Base-by-base conservation (phyloP, 92 coral and sea anemone species). In the Nematostella vectensis region DNA sequence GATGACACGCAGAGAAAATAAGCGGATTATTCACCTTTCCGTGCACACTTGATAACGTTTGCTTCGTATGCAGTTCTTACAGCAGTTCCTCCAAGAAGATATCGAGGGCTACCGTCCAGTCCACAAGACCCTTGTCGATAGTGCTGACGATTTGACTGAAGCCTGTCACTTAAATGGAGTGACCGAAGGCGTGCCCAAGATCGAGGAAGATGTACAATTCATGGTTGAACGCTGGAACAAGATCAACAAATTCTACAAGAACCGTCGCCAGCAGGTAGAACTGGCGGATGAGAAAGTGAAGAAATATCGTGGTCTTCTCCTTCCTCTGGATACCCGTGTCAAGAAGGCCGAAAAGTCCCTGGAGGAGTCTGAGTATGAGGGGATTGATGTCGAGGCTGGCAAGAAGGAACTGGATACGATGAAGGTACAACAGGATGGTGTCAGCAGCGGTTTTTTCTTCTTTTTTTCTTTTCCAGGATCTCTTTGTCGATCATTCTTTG, bases 101-200 rank as follows among this genome's bases (percentile, higher is more conserved):
- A 86, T 91, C 3, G 98, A 88, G 62, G 91, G 98, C 57, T 83
- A 77, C 53, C 79, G 80, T 1, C 98, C 98, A 19, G 74, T 86
- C 69, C 86, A 91, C 79, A 83, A 79, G 43, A 67, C 76, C 11
- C 65, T 81, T 3, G 70, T 77, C 53, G 81, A 75, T 68, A 77
- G 68, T 13, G 76, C 96, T 2, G 76, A 78, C 40, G 75, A 72
- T 22, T 63, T 91, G 65, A 57, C 77, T 2, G 88, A 82, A 33
- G 64, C 96, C 47, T 91, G 98, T 54, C 61, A 81, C 25, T 68
- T 70, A 17, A 40, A 52, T n/a, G 71, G 81, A 21, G 88, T 91
- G 27, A 77, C 98, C 0, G 88, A 77, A 28, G 98, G 89, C 21
- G 96, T 86, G 50, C 72, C 80, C 29, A 82, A 81, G 25, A 66